Percentiles rank a stretch among this genome's conserved stretches.
phyloP scores from a whole-genome alignment of 1,140 invertebrate species.

The Lineus longissimus region DNA sequence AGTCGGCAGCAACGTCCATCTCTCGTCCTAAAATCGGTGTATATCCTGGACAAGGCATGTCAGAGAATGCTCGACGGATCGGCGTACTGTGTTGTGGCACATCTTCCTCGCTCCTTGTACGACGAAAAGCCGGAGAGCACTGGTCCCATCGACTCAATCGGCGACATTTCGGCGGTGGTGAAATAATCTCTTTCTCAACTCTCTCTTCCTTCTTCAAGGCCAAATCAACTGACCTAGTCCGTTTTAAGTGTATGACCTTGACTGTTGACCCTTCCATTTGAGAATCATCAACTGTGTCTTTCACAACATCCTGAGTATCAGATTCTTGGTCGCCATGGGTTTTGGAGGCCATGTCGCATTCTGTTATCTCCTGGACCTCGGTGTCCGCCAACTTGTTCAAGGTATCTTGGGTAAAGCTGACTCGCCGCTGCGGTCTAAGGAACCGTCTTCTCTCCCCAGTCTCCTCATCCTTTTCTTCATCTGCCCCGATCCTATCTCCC shows the following conservation, averaged over 20 bases:
- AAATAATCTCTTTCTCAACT: conserved; percentile 4
- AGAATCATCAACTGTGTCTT: not conserved
- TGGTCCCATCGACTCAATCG: conserved; percentile 11
- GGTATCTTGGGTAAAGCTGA: too few relatives aligned
- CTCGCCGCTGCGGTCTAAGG: too few relatives aligned
- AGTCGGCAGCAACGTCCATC: not conserved
- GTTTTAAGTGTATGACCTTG: conserved; percentile 6
- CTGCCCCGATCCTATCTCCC: too few relatives aligned
- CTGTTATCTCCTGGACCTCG: too few relatives aligned
- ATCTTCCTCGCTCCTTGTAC: conserved; percentile 4
- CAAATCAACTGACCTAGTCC: conserved; percentile 1
- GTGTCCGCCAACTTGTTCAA: too few relatives aligned
- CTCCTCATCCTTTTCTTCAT: too few relatives aligned
- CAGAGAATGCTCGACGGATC: not conserved
- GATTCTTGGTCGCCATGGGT: too few relatives aligned
- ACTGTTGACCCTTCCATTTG: not conserved
- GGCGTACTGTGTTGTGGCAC: conserved; percentile 6
- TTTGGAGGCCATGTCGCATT: too few relatives aligned
- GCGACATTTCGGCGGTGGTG: not conserved
- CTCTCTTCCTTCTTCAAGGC: not conserved
- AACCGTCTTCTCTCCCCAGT: too few relatives aligned
- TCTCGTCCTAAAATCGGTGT: not conserved
- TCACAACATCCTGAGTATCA: too few relatives aligned
- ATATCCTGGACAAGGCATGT: not conserved
- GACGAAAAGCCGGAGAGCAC: not conserved